Conservation (phyloP, 2,888 invertebrate genomes). For the Metacarcinus magister region DNA sequence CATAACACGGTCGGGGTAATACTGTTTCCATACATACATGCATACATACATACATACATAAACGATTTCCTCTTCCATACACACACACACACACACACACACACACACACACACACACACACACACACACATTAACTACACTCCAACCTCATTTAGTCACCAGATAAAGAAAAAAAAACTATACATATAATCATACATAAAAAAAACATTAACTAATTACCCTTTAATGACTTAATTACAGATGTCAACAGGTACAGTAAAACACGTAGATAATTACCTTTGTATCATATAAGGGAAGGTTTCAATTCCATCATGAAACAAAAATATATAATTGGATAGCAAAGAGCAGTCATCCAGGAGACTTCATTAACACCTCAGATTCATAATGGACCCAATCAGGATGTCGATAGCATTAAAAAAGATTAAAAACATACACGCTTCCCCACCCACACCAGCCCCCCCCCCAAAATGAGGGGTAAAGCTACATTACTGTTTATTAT, state of each 20-base stretch:
- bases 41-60: neutral
- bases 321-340: neutral
- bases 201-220: neutral
- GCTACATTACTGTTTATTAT: no score
- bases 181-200: neutral
- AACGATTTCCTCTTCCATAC: neutral
- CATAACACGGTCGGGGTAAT: neutral
- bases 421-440: no score
- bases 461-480: no score
- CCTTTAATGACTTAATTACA: neutral
- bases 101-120: slow-evolving; percentile 26
- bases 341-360: neutral
- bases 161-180: neutral
- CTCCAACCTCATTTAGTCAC: neutral
- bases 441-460: no score
- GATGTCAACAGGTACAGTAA: neutral
- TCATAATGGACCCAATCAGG: neutral
- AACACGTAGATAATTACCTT: neutral
- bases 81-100: slow-evolving; percentile 26
- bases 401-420: neutral
- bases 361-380: neutral
- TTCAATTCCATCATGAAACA: neutral
- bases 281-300: neutral
- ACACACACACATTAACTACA: neutral
- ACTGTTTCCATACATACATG: neutral